These are phyloP conservation scores for Conger conger DNA, from an alignment of 2,113 vertebrate genomes.

Conservation along the genomic window DNA sequence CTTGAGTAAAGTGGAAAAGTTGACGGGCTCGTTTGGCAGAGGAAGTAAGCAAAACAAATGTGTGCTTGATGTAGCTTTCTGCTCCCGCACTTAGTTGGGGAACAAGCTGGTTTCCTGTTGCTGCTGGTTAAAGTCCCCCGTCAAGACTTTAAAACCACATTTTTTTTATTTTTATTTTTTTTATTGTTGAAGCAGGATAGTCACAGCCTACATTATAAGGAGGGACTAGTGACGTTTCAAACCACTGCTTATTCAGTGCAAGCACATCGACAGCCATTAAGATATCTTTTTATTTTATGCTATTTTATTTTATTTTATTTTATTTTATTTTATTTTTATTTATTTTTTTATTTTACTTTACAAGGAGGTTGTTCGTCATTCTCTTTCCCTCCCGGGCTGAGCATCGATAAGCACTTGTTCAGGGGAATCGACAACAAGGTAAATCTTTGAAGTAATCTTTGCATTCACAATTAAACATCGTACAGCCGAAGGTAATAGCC, in stretches of 20 bases:
- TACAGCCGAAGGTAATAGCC: not conserved
- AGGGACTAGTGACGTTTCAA: not conserved
- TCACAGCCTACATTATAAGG: not conserved
- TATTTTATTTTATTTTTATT: conserved; percentile 22
- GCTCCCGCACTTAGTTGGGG: conserved; percentile 68
- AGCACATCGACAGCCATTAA: not conserved
- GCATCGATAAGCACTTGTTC: conserved; percentile 34
- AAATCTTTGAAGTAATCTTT: conserved; percentile 38
- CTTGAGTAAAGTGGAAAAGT: conserved; percentile 73
- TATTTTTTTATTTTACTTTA: conserved; percentile 43
- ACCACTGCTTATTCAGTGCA: not conserved
- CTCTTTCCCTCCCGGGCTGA: conserved; percentile 18
- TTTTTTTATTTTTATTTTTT: conserved; percentile 13
- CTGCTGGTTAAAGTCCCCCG: conserved; percentile 48
- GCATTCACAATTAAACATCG: not conserved
- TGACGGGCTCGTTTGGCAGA: conserved; percentile 68
- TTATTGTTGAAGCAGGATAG: conserved; percentile 23
- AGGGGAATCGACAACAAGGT: conserved; percentile 61
- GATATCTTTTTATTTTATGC: conserved; percentile 1
- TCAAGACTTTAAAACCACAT: conserved; percentile 7
- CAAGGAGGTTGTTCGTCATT: conserved; percentile 54
- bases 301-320: conserved; percentile 31
- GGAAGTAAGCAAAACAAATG: conserved; percentile 56
- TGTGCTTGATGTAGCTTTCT: conserved; percentile 53
- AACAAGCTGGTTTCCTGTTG: conserved; percentile 58